Percentiles rank a stretch among this genome's conserved stretches.
Evolutionary conservation across 1,140 invertebrate species (phyloP).

Genomic region (Hypsibius dujardini): DNA sequence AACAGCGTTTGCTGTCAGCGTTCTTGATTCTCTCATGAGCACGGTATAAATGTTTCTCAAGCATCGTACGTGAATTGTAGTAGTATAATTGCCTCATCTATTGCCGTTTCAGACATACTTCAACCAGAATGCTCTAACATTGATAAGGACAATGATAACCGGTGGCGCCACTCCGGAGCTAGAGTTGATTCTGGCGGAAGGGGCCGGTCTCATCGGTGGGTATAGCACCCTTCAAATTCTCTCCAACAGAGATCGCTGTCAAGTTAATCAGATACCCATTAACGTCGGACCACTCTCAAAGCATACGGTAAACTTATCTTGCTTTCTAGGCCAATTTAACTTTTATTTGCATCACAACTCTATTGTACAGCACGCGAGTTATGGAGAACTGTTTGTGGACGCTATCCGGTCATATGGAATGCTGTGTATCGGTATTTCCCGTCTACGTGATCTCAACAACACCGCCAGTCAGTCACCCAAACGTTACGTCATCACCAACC

Average conservation of each 20-base stretch:
- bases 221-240: conserved; percentile 92
- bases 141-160: conserved; percentile 93
- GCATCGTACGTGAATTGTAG: too few relatives aligned
- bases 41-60: too few relatives aligned
- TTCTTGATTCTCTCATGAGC: conserved; percentile 97
- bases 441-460: too few relatives aligned
- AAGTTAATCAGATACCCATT: conserved; percentile 89
- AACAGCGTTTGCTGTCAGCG: conserved; percentile 97
- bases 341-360: too few relatives aligned
- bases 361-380: too few relatives aligned
- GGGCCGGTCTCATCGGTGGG: conserved; percentile 84
- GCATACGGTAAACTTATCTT: conserved; percentile 61
- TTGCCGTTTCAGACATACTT: conserved; percentile 73
- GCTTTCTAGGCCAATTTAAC: too few relatives aligned
- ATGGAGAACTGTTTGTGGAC: too few relatives aligned
- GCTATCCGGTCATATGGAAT: too few relatives aligned
- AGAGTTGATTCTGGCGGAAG: conserved; percentile 93
- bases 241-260: conserved; percentile 73
- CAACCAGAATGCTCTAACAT: conserved; percentile 95
- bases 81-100: too few relatives aligned
- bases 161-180: conserved; percentile 96
- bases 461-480: too few relatives aligned
- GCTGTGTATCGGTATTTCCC: too few relatives aligned
- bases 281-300: conserved; percentile 89
- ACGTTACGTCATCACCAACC: conserved; percentile 99